These are phyloP conservation scores for Centropus unirufus DNA, from an alignment of 2,113 vertebrate genomes.

Conservation along the genomic window DNA sequence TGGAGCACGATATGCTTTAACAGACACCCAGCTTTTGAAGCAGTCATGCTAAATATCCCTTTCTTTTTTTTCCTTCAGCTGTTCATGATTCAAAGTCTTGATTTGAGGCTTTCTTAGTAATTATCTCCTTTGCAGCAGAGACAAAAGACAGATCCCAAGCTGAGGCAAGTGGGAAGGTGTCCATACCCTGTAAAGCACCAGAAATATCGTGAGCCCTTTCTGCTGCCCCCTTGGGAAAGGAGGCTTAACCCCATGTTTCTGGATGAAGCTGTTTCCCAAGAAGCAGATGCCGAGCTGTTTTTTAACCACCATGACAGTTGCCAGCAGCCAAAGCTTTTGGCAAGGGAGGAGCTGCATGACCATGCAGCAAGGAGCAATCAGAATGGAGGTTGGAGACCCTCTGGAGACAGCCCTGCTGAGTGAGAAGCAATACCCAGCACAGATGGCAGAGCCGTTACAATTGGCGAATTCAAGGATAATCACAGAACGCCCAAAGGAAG, in stretches of 20 bases:
- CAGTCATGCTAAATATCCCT: neutral
- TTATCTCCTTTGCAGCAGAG: neutral
- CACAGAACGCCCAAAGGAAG: neutral
- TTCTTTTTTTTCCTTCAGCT: neutral
- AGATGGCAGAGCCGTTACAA: neutral
- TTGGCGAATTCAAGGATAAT: neutral
- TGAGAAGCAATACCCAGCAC: neutral
- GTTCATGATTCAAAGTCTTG: neutral
- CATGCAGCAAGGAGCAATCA: neutral
- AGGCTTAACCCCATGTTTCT: neutral
- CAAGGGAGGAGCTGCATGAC: fast-evolving
- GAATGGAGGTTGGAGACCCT: neutral
- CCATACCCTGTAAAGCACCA: neutral
- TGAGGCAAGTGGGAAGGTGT: fast-evolving
- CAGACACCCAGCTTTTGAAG: neutral
- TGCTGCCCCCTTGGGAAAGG: neutral
- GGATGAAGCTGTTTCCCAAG: neutral
- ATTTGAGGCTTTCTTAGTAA: conserved; percentile 7
- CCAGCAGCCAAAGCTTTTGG: neutral
- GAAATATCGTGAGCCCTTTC: neutral
- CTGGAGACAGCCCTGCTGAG: neutral
- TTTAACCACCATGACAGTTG: neutral
- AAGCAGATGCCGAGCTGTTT: fast-evolving
- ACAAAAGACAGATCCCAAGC: neutral
- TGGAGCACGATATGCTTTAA: fast-evolving